Evolutionary conservation across 30 jellyfish, hydroid and myxozoan genomes (phyloP).

Genomic region (Clytia hemisphaerica): DNA sequence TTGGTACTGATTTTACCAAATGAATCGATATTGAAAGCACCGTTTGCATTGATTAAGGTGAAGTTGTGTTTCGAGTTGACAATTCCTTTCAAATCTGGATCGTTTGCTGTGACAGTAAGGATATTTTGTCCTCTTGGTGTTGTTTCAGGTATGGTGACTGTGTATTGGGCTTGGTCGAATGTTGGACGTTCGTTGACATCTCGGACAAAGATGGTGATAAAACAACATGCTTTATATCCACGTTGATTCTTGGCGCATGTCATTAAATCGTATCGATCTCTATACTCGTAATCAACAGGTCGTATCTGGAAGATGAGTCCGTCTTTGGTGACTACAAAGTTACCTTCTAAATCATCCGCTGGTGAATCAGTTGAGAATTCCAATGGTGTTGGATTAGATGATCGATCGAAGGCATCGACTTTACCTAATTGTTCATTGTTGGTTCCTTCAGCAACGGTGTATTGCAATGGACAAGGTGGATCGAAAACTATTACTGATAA

Average conservation of each 20-base stretch:
- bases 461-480: conserved; percentile 5
- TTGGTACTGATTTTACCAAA: conserved; percentile 10
- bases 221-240: conserved; percentile 48
- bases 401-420: too few relatives aligned
- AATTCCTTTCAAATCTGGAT: conserved; percentile 50
- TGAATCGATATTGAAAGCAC: conserved; percentile 5
- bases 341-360: too few relatives aligned
- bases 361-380: too few relatives aligned
- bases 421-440: conserved; percentile 10
- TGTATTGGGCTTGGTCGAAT: conserved; percentile 28
- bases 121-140: conserved; percentile 49
- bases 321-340: too few relatives aligned
- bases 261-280: conserved; percentile 53
- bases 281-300: conserved; percentile 45
- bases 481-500: neutral
- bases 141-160: conserved; percentile 58
- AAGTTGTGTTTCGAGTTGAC: conserved; percentile 46
- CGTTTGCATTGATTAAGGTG: too few relatives aligned
- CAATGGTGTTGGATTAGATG: too few relatives aligned
- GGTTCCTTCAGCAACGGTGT: conserved; percentile 6
- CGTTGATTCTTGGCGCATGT: conserved; percentile 63
- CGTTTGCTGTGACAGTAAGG: conserved; percentile 49
- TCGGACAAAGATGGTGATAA: conserved; percentile 45
- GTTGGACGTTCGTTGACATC: conserved; percentile 84
- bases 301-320: conserved; percentile 9